phyloP scores from a whole-genome alignment of 2,797 vertebrate species.

The Rhabdophis nuchalis region DNA sequence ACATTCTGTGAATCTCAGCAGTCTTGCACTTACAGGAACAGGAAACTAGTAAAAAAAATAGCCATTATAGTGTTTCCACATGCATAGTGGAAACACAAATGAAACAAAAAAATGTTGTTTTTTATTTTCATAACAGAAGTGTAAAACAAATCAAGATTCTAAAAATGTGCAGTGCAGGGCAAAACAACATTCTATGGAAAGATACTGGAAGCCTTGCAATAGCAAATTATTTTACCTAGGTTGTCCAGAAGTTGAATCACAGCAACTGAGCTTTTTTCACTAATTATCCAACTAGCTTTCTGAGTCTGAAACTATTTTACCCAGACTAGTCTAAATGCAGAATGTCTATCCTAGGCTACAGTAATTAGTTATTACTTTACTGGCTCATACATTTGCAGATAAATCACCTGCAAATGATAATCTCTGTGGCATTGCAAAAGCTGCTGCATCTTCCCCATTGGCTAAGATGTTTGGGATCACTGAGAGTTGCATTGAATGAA shows the following conservation, averaged over 20 bases:
- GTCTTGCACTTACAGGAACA: conserved; percentile 1
- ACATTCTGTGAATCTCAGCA: neutral
- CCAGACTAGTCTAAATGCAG: neutral
- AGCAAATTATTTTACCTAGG: neutral
- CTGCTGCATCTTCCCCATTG: neutral
- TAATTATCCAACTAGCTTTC: neutral
- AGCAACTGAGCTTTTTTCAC: no score
- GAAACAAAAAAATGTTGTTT: no score
- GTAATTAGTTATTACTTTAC: neutral
- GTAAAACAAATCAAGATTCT: neutral
- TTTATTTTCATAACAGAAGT: neutral
- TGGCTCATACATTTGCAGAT: neutral
- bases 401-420: neutral
- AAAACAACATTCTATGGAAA: no score
- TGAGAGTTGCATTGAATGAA: neutral
- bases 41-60: neutral
- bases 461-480: neutral
- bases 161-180: neutral
- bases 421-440: neutral
- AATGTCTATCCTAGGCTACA: neutral
- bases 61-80: neutral
- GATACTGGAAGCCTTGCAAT: neutral
- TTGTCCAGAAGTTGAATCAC: no score
- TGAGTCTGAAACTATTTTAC: neutral
- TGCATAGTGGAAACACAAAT: neutral